Evolutionary conservation across 1,140 invertebrate genomes (phyloP), one percentile per base, ranked within the genome.

Genomic region (Caenorhabditis inopinata): DNA sequence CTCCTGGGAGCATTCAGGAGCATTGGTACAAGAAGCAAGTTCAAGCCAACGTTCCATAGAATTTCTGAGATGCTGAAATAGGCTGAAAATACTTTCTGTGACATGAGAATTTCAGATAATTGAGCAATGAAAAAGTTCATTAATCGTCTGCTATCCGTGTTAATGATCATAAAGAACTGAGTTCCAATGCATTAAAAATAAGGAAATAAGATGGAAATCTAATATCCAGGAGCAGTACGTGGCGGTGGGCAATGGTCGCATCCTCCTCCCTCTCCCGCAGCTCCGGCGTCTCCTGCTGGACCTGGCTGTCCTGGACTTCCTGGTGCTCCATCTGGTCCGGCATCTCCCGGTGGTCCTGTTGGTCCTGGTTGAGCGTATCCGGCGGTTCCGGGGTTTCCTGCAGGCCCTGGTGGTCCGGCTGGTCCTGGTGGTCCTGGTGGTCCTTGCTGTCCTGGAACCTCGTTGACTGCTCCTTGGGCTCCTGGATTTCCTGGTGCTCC

Each of bases 261-360:
- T 76, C 75, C 75, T 49, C 75, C 75, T 51, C 75, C 75, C n/a
- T 47, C 21, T 51, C 75, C 75, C 21, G 75, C 32, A 18, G 75
- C 75, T 76, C 75, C 75, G 12, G 48, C 32, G 18, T 76, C 75
- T 76, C 75, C 75, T 47, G 46, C 18, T 1, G 45, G 47, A 51
- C 75, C 75, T 12, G 46, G 46, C 21, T 49, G 46, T 76, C 75
- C 75, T 38, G 46, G 46, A 12, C 53, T n/a, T 76, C 75, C 75
- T 25, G 75, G 75, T 21, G 58, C 58, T 68, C 58, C 58, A 21
- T 68, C 58, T 42, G 58, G 58, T 68, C 58, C 58, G 21, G 58
- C 58, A 18, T 73, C 74, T 74, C 83, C 82, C 25, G 79, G 46
- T 68, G 35, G 45, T 58, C 82, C 83, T 32, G 83, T 35, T 25